A percentile compares a stretch with the other conserved stretches of the same genome.
Evolutionary conservation across 1,140 invertebrate genomes (phyloP).

Genomic region (Scaptomyza hsui): DNA sequence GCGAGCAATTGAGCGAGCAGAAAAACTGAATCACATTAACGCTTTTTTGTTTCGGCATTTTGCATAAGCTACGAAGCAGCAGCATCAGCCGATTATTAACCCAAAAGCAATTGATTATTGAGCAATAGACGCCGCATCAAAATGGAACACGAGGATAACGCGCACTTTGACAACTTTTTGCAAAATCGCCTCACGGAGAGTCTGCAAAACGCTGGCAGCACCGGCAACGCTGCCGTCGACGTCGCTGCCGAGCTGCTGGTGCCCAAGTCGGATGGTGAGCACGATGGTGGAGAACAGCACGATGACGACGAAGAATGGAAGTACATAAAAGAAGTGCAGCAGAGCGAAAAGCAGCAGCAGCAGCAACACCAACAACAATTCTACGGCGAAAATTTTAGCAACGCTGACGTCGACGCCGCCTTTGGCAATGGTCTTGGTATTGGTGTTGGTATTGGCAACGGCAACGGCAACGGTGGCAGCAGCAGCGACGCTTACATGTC

Average conservation of each 20-base stretch:
- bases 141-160: conserved; percentile 82
- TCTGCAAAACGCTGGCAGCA: conserved; percentile 67
- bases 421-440: conserved; percentile 47
- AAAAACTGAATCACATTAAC: conserved; percentile 43
- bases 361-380: conserved; percentile 56
- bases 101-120: conserved; percentile 43
- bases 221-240: conserved; percentile 55
- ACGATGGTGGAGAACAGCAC: conserved; percentile 49
- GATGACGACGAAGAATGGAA: conserved; percentile 79
- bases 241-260: conserved; percentile 59
- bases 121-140: conserved; percentile 34
- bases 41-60: conserved; percentile 39
- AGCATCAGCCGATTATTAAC: not conserved
- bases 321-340: conserved; percentile 80
- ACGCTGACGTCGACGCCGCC: conserved; percentile 32
- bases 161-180: conserved; percentile 72
- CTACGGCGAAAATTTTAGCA: conserved; percentile 48
- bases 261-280: conserved; percentile 56
- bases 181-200: conserved; percentile 71
- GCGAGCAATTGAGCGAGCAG: conserved; percentile 27
- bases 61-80: conserved; percentile 24
- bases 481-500: conserved; percentile 42
- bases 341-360: conserved; percentile 77
- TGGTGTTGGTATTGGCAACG: conserved; percentile 39
- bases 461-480: conserved; percentile 30